These are phyloP conservation scores for Papilio helenus DNA, from an alignment of 1,140 invertebrate genomes.

Conservation along the genomic window DNA sequence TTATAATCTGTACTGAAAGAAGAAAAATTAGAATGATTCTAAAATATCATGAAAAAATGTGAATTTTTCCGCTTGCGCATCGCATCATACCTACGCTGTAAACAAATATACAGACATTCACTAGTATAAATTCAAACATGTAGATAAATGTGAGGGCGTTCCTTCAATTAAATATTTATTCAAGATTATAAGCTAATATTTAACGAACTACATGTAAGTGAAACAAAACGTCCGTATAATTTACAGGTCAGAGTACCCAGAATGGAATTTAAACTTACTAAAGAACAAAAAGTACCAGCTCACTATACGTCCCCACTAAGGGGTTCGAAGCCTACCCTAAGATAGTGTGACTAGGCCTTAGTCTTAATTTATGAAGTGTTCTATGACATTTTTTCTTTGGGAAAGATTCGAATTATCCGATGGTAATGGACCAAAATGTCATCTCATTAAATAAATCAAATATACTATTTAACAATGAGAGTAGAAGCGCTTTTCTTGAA, in stretches of 20 bases:
- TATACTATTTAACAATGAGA: background rate
- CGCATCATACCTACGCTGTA: background rate
- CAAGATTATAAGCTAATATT: conserved; percentile 4
- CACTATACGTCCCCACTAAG: too few species aligned
- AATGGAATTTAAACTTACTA: background rate
- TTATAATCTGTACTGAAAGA: background rate
- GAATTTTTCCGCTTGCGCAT: background rate
- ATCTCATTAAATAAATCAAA: background rate
- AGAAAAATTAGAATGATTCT: background rate
- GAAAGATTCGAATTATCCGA: background rate
- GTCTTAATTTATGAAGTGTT: background rate
- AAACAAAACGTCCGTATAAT: background rate
- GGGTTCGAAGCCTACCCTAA: too few species aligned
- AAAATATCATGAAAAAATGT: background rate
- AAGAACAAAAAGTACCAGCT: too few species aligned
- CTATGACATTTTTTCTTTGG: background rate
- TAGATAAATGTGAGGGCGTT: conserved; percentile 20
- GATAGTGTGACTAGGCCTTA: too few species aligned
- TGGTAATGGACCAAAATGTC: background rate
- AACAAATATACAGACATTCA: conserved; percentile 6
- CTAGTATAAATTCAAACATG: background rate
- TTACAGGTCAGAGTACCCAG: background rate
- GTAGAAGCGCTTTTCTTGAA: background rate
- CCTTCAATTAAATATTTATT: conserved; percentile 9
- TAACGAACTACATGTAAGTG: background rate